Evolutionary conservation across 2,888 invertebrate genomes (phyloP), one percentile per base, ranked within the genome.

Genomic region (Palloptera scutellata): DNA sequence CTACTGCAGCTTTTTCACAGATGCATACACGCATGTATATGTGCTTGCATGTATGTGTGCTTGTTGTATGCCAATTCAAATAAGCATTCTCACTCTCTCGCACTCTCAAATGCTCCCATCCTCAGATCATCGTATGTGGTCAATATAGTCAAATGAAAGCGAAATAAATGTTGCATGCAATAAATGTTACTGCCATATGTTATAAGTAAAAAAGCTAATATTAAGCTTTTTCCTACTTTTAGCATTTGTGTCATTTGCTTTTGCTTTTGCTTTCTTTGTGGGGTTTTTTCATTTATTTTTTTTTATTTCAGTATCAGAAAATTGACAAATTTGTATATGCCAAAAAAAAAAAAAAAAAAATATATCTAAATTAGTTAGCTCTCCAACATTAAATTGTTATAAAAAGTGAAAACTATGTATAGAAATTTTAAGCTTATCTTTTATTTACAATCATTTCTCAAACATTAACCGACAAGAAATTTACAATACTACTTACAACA

Each of bases 131-230:
- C 52, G 15, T 55, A 61, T 54, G 57, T 73, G 74, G 70, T 71
- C 73, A 73, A 69, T 70, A 72, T 72, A 72, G 74, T 73, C 74
- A 73, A 74, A 74, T 70, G 74, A 74, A 74, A 74, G 74, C 71
- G 74, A 74, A 74, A 73, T 54, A 64, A 64, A 48, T 61, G 55
- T 41, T 13, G 55, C 55, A 8, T 53, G 30, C 30, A 30, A 30
- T 30, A 6, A 30, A 30, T 30, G 30, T 30, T 30, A 6, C 6
- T 30, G 30, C 6, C n/a, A n/a, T n/a, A n/a, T 30, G 30, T 6
- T 30, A 30, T 30, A n/a, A n/a, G n/a, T n/a, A n/a, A n/a, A n/a
- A n/a, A n/a, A n/a, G n/a, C n/a, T 30, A 6, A 30, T 2, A 30
- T 30, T 30, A 6, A 30, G 30, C 6, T 30, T 30, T 4, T 48